Conservation (phyloP, 2,888 invertebrate species). For the Alloscopus bannaensis region DNA sequence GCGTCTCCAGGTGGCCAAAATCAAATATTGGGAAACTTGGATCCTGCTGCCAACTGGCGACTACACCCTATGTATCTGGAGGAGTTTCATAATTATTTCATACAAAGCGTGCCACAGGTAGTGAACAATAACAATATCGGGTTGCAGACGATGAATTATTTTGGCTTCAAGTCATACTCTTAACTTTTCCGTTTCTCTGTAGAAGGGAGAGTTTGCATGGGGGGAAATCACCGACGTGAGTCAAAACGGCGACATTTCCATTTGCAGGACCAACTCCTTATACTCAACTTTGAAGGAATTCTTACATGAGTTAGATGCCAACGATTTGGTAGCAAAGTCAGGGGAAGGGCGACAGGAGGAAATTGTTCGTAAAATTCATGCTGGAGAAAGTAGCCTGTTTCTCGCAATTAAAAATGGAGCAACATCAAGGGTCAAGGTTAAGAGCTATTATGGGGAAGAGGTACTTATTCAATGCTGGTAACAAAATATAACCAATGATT, state of each 20-base stretch:
- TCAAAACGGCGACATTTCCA: not conserved
- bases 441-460: not conserved
- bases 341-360: not conserved
- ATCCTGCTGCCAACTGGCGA: not conserved
- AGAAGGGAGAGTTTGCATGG: not conserved
- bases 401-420: not conserved
- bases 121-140: not conserved
- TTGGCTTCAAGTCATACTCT: no score
- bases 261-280: not conserved
- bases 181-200: no score
- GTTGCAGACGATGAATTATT: not conserved
- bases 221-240: not conserved
- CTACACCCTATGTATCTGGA: conserved; percentile 18
- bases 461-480: no score
- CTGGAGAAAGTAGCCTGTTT: not conserved
- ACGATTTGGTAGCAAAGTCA: not conserved
- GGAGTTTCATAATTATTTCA: conserved; percentile 21
- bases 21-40: not conserved
- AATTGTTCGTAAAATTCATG: not conserved
- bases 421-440: not conserved
- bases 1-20: not conserved
- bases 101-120: conserved; percentile 6
- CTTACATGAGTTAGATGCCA: not conserved
- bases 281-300: not conserved
- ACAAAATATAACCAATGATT: no score